Percentiles rank a stretch among this genome's conserved stretches.
Evolutionary conservation across 2,888 invertebrate genomes (phyloP).

Genomic region (Deroplatys truncata): DNA sequence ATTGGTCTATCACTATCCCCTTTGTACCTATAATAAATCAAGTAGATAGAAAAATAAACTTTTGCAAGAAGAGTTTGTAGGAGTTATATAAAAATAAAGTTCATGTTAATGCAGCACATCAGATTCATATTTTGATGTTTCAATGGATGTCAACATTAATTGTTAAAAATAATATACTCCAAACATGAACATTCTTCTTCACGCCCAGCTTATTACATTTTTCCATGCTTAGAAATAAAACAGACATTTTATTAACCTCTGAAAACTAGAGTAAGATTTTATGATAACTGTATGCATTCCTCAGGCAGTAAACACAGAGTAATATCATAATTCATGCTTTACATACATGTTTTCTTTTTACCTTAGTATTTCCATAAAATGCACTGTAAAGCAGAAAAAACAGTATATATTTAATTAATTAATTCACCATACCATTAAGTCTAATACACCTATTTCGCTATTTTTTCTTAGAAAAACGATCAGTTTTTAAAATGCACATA

Average conservation of each 20-base stretch:
- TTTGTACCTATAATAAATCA: no score
- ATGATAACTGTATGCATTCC: not conserved
- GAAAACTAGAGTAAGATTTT: not conserved
- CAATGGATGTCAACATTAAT: no score
- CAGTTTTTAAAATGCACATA: not conserved
- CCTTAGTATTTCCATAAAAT: not conserved
- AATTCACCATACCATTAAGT: no score
- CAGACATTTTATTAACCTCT: not conserved
- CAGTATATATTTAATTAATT: not conserved
- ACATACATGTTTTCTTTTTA: not conserved
- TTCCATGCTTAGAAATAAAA: not conserved
- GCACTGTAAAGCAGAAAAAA: not conserved
- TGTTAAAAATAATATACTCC: no score
- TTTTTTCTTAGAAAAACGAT: not conserved
- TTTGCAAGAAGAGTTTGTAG: no score
- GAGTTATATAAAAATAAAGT: no score
- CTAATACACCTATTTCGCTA: not conserved
- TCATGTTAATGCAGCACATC: no score
- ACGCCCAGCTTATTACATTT: not conserved
- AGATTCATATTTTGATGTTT: no score
- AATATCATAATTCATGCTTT: not conserved
- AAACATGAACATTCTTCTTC: no score
- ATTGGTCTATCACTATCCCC: no score
- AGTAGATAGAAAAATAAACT: no score
- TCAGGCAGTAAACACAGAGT: not conserved